Conservation (phyloP, 2,797 vertebrate species). For the Potorous gilbertii region DNA sequence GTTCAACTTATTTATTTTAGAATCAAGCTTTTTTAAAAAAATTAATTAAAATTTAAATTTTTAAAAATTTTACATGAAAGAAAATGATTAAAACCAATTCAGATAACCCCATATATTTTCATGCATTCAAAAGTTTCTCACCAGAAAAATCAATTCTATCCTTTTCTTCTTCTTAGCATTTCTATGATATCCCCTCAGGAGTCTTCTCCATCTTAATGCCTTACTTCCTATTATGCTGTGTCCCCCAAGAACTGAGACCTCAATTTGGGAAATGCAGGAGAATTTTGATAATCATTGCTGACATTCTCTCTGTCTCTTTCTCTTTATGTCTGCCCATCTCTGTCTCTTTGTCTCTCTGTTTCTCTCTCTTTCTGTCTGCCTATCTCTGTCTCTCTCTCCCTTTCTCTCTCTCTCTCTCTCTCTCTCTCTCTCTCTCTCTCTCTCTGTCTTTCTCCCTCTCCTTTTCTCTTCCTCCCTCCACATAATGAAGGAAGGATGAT, state of each 20-base stretch:
- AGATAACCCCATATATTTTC: not conserved
- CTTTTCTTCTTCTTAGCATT: not conserved
- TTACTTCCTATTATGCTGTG: not conserved
- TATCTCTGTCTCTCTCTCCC: not conserved
- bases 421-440: too few relatives aligned
- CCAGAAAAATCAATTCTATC: not conserved
- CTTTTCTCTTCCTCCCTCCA: not conserved
- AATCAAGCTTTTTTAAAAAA: not conserved
- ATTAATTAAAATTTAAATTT: too few relatives aligned
- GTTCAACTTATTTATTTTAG: not conserved
- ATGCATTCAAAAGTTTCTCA: not conserved
- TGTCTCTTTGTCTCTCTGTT: not conserved
- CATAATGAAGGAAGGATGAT: not conserved
- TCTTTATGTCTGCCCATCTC: not conserved
- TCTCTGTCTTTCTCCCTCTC: not conserved
- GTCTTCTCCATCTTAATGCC: not conserved
- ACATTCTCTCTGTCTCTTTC: not conserved
- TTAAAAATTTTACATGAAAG: not conserved
- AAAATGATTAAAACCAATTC: not conserved
- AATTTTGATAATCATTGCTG: not conserved
- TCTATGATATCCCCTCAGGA: not conserved
- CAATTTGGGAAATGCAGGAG: not conserved
- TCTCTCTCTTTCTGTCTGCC: too few relatives aligned
- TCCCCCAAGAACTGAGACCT: not conserved
- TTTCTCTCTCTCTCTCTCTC: too few relatives aligned